Base-by-base conservation (phyloP, 2,888 invertebrate species). In the Apamea sordens region DNA sequence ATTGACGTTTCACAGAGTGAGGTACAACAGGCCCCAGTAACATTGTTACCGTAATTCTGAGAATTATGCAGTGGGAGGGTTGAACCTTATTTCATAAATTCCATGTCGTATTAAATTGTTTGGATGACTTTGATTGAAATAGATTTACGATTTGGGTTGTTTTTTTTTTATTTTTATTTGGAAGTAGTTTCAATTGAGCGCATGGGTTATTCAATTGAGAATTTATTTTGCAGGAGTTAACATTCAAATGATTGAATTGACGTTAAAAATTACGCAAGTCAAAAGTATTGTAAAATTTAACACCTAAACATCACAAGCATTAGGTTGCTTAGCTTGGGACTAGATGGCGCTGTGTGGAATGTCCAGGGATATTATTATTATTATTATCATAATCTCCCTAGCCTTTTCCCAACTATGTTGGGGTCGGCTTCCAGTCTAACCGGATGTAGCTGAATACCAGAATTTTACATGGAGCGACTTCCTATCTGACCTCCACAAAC, bases 1-100 rank as follows among this genome's bases (percentile, higher is more conserved):
- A 88, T 79, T 82, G 88, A 84, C 89, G 74, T 72, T 80, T 86
- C 77, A 56, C 73, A 77, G 76, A 73, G 79, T 80, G 74, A 77
- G 90, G 81, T 88, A 89, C 69, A 83, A 78, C 73, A 86, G 75
- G 53, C 77, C 83, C 80, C 63, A 41, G 61, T 85, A 53, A 88
- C 78, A 80, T 76, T 74, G 69, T 85, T 87, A 74, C 63, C 28
- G 32, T 47, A 53, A 61, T 68, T 65, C 76, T 80, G 53, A 64
- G 80, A 76, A 74, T 44, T 75, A n/a, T 65, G 78, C 77, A 81
- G 71, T 63, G 72, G 71, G 59, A 84, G 89, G 88, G 80, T 89
- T 86, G 67, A 79, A 8, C 18, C 13, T 47, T 21, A 73, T 70
- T 70, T 76, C 21, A n/a, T 73, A 53, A 67, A 71, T 71, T 53